These are phyloP conservation scores for Drosophila navojoa DNA, from an alignment of 1,140 invertebrate species.

Conservation along the genomic window DNA sequence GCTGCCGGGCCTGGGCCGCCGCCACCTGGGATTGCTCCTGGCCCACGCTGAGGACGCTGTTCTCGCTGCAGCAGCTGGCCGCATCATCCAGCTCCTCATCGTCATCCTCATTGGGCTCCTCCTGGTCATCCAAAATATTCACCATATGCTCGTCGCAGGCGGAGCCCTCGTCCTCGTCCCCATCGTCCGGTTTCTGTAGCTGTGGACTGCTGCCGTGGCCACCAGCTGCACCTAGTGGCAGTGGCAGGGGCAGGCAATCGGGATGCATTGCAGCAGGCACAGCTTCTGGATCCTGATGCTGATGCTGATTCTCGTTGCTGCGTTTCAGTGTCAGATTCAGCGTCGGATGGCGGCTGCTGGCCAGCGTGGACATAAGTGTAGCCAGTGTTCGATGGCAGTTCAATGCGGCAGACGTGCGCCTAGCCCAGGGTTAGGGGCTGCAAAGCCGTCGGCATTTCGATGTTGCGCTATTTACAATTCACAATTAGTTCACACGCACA, in stretches of 20 bases:
- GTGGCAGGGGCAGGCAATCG: conserved; percentile 66
- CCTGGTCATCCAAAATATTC: conserved; percentile 62
- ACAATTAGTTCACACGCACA: conserved; percentile 27
- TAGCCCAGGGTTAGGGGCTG: conserved; percentile 12
- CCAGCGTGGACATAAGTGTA: conserved; percentile 76
- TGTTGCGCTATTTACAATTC: conserved; percentile 18
- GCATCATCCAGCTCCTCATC: conserved; percentile 61
- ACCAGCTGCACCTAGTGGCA: conserved; percentile 47
- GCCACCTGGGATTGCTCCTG: conserved; percentile 85
- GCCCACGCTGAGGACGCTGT: conserved; percentile 88
- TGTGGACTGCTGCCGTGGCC: conserved; percentile 66
- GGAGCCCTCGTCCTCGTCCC: conserved; percentile 39
- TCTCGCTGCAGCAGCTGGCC: conserved; percentile 86
- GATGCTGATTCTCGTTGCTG: conserved; percentile 24
- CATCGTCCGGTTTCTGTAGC: conserved; percentile 33
- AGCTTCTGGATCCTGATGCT: conserved; percentile 12
- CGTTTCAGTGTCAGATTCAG: conserved; percentile 59
- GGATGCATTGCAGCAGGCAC: conserved; percentile 60
- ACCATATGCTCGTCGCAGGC: conserved; percentile 55
- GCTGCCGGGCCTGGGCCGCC: conserved; percentile 55
- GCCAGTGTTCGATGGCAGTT: conserved; percentile 3
- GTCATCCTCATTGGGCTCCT: conserved; percentile 22
- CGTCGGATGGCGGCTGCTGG: conserved; percentile 67
- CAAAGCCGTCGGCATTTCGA: conserved; percentile 44
- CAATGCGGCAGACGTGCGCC: conserved; percentile 2